Percentiles rank a stretch among this genome's conserved stretches.
Conservation (phyloP, 1,140 invertebrate species). For the Thaumetopoea pityocampa region DNA sequence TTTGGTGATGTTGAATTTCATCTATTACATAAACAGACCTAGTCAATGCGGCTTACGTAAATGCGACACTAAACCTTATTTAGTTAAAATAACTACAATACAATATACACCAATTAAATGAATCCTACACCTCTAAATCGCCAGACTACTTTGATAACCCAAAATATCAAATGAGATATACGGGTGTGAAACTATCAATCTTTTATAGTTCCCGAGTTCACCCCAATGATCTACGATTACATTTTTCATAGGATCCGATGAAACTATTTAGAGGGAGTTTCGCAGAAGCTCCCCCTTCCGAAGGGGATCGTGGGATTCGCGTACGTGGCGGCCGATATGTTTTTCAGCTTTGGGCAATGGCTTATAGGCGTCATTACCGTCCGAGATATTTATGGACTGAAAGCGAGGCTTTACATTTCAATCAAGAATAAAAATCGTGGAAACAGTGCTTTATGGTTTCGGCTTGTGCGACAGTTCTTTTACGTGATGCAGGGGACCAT, state of each 20-base stretch:
- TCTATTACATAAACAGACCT: no score
- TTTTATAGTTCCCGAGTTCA: constrained; percentile 34
- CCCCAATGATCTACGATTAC: constrained; percentile 50
- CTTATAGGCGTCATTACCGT: constrained; percentile 63
- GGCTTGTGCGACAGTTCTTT: constrained; percentile 4
- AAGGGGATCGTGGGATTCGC: constrained; percentile 22
- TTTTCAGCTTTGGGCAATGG: constrained; percentile 59
- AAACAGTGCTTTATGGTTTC: constrained; percentile 27
- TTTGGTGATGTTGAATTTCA: no score
- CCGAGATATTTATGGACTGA: constrained; percentile 55
- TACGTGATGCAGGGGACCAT: no score
- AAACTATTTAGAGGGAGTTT: constrained; percentile 41
- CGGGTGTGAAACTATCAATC: constrained; percentile 45
- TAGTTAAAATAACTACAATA: not conserved
- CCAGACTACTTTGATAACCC: constrained; percentile 49
- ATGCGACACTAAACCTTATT: constrained; percentile 1
- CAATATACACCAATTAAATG: constrained; percentile 10
- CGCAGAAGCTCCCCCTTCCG: not conserved
- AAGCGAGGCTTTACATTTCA: constrained; percentile 58
- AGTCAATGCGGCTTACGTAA: no score
- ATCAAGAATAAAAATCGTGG: constrained; percentile 46
- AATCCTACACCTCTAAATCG: constrained; percentile 34
- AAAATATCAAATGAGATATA: constrained; percentile 46
- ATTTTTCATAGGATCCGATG: constrained; percentile 54
- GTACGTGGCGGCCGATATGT: constrained; percentile 48